Base-by-base conservation (phyloP, 2,888 invertebrate genomes). In the Caenorhabditis zanzibari region DNA sequence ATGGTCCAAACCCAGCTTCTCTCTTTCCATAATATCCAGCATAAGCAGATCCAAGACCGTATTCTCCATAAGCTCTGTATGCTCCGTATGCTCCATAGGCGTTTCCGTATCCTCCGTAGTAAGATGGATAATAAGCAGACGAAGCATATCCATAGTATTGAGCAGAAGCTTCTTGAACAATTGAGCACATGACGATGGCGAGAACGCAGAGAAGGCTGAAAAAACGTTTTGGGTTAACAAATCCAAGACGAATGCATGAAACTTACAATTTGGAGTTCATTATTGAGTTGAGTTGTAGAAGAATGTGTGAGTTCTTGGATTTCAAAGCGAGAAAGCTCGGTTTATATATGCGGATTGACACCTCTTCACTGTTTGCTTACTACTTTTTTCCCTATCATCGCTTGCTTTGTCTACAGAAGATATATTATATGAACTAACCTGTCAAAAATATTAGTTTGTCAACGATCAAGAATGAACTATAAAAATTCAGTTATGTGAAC, bases 21-120 rank as follows among this genome's bases (percentile, higher is more conserved):
- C 72, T 64, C 72, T 80, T 80, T 64, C 79, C 79, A 47, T 80
- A 80, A 44, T 80, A 72, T 77, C 77, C 77, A 56, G 69, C 77
- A 54, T 80, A 72, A n/a, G 72, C 79, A 49, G 72, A 80, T 80
- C 71, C 71, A 44, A 64, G 64, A 64, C 77, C 69, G 26, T 79
- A 79, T 75, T 66, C 74, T 64, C 64, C 79, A 32, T 79, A 79
- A 49, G 79, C 72, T 56, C 76, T 59, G 47, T 59, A 61, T 22
- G 61, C 61, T 41, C 61, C 63, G 24, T 63, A 63, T 22, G 74
- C 74, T 64, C 63, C 52, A 52, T 73, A 63, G 5, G 41, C 61
- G 26, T 61, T 44, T 26, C 77, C 79, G 32, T 77, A 77, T 58
- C 64, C 71, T 64, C 72, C 71, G 54, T 79, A 79, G n/a, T n/a